Evolutionary conservation across 2,113 vertebrate genomes (phyloP), one percentile per base, ranked within the genome.

Genomic region (Empidonax alnorum): DNA sequence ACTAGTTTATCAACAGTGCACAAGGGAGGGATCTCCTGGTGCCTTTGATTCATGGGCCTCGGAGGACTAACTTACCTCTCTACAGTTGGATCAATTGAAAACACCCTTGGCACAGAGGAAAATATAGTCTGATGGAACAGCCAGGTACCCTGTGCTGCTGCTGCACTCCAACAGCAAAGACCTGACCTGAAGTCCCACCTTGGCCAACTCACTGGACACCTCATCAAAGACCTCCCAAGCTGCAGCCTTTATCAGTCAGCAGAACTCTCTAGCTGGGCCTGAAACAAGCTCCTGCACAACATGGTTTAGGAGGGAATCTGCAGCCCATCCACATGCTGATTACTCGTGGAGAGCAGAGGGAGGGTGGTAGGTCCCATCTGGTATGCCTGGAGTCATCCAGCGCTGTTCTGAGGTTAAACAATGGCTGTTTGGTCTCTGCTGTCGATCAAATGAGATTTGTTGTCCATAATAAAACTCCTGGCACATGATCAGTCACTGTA

Each of bases 321-420:
- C 78, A 92, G 75, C 66, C 66, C 53, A 37, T 84, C 8, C 67
- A 0, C 35, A 4, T 27, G 72, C 76, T 67, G 72, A 19, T 47
- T 16, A 2, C 58, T 61, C 52, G 25, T 4, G 17, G 1, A 20
- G 47, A 87, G 66, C 37, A 41, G 11, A 74, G 52, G 1, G 53
- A 91, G 73, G 21, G 42, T 67, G 91, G 74, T 35, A 33, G 58
- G 87, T 87, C 87, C 94, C 93, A 84, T 94, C 84, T 96, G 81
- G 53, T 20, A 4, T 0, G 30, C 74, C 62, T 90, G 75, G 50
- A 85, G 78, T 24, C 62, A 89, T 76, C 88, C 89, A 58, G 1
- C 0, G 0, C 27, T 41, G 35, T 6, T 73, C 65, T 44, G 24
- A 68, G 87, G n/a, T 66, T 75, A 80, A 96, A 62, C 71, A 69